Conservation (phyloP, 2,888 invertebrate species). For the Drosophila quinaria region DNA sequence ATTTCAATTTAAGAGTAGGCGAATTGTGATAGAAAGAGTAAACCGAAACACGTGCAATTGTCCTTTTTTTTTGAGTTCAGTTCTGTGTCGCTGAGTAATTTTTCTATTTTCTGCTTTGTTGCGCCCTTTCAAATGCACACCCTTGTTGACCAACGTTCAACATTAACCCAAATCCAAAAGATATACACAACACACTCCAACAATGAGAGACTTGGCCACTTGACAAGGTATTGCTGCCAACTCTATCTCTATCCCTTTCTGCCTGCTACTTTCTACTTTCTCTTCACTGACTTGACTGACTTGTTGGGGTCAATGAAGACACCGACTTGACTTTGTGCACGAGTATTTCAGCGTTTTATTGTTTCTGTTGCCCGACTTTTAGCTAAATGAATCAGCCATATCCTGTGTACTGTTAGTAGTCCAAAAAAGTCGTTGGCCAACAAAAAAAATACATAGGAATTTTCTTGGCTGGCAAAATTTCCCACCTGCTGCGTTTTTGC, state of each 20-base stretch:
- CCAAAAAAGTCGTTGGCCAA: neutral
- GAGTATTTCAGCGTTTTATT: constrained; percentile 38
- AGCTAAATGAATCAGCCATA: constrained; percentile 71
- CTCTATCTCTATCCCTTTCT: neutral
- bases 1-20: neutral
- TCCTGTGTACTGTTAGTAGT: constrained; percentile 20
- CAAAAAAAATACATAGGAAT: neutral
- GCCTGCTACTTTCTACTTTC: too few relatives aligned
- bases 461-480: constrained; percentile 23
- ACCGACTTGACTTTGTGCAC: constrained; percentile 12
- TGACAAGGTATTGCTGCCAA: constrained; percentile 34
- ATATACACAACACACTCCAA: constrained; percentile 31
- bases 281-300: neutral
- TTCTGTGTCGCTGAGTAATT: constrained; percentile 66
- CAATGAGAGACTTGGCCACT: constrained; percentile 42
- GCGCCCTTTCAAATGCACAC: constrained; percentile 74
- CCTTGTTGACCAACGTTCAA: constrained; percentile 76
- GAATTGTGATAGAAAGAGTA: constrained; percentile 22
- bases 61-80: constrained; percentile 35
- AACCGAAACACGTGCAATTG: constrained; percentile 36
- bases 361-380: constrained; percentile 56
- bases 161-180: constrained; percentile 78
- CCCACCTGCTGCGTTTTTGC: constrained; percentile 65
- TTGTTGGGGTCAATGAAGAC: constrained; percentile 33
- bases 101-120: constrained; percentile 80